Conservation (phyloP, 2,113 vertebrate genomes). For the Lepisosteus osseus region DNA sequence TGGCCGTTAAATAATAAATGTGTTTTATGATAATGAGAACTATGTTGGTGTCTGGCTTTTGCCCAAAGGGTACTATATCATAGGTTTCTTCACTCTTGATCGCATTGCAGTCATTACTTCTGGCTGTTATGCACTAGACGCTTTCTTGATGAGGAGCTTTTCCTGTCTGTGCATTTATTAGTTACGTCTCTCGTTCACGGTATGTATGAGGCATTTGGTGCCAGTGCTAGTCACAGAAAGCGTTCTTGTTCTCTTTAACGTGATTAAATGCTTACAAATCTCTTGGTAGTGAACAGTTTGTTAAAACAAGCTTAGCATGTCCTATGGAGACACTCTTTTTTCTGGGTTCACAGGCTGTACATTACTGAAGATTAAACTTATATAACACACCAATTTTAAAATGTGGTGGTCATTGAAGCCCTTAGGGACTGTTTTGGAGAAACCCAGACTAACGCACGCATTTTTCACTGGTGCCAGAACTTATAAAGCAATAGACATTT, state of each 20-base stretch:
- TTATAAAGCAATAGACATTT: slow-evolving; percentile 27
- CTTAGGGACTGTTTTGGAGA: not conserved
- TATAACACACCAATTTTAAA: slow-evolving; percentile 32
- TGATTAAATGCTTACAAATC: not conserved
- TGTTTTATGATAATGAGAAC: slow-evolving; percentile 35
- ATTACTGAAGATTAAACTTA: slow-evolving; percentile 33
- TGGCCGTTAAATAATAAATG: too few species aligned
- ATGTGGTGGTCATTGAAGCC: slow-evolving; percentile 7
- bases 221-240: slow-evolving; percentile 43
- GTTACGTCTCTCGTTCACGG: too few species aligned
- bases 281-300: slow-evolving; percentile 14
- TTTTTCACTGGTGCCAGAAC: slow-evolving; percentile 28
- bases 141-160: slow-evolving; percentile 32
- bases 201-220: slow-evolving; percentile 47
- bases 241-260: slow-evolving; percentile 28
- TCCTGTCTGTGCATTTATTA: slow-evolving; percentile 26
- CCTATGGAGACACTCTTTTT: slow-evolving; percentile 16
- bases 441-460: slow-evolving; percentile 38
- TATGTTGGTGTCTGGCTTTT: slow-evolving; percentile 44
- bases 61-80: slow-evolving; percentile 37
- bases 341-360: slow-evolving; percentile 33
- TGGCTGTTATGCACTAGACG: slow-evolving; percentile 39
- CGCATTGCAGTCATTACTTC: slow-evolving; percentile 46
- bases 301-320: slow-evolving; percentile 14
- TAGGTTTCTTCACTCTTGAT: slow-evolving; percentile 32